These are phyloP conservation scores for Zophobas morio DNA, from an alignment of 1,140 invertebrate genomes.

Conservation along the genomic window DNA sequence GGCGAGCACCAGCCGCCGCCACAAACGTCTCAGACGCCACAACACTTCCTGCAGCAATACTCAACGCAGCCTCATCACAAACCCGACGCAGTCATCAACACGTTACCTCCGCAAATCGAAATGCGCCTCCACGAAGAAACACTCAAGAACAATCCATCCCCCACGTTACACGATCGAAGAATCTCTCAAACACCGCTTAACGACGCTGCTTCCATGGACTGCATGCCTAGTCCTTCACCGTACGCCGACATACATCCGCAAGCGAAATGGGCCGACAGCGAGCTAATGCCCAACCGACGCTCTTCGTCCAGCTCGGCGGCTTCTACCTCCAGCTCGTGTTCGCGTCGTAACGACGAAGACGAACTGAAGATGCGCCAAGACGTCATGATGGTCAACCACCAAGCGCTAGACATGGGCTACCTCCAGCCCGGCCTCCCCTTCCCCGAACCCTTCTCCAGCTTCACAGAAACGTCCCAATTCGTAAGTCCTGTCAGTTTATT, in stretches of 20 bases:
- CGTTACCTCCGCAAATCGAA: constrained; percentile 53
- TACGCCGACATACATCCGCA: constrained; percentile 75
- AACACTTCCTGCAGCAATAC: constrained; percentile 54
- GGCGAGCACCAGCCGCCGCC: neutral
- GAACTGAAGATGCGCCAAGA: constrained; percentile 59
- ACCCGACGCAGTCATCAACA: constrained; percentile 44
- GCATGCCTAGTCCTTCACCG: constrained; percentile 76
- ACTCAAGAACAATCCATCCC: constrained; percentile 56
- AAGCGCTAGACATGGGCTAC: constrained; percentile 67
- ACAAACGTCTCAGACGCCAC: constrained; percentile 21
- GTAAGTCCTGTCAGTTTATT: constrained; percentile 67
- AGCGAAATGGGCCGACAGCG: constrained; percentile 81
- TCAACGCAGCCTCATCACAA: constrained; percentile 50
- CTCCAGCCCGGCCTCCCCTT: constrained; percentile 69
- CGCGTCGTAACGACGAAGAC: constrained; percentile 68
- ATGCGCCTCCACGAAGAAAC: constrained; percentile 54
- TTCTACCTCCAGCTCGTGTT: constrained; percentile 73
- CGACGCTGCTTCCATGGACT: constrained; percentile 71
- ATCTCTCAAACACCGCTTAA: constrained; percentile 64
- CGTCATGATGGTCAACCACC: constrained; percentile 66
- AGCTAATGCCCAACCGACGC: constrained; percentile 76
- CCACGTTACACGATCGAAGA: constrained; percentile 57
- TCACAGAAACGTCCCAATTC: constrained; percentile 71
- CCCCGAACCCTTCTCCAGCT: constrained; percentile 69
- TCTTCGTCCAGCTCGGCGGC: constrained; percentile 79